A percentile compares a stretch with the other conserved stretches of the same genome.
Evolutionary conservation across 2,888 invertebrate species (phyloP).

Genomic region (Leptopterna dolabrata): DNA sequence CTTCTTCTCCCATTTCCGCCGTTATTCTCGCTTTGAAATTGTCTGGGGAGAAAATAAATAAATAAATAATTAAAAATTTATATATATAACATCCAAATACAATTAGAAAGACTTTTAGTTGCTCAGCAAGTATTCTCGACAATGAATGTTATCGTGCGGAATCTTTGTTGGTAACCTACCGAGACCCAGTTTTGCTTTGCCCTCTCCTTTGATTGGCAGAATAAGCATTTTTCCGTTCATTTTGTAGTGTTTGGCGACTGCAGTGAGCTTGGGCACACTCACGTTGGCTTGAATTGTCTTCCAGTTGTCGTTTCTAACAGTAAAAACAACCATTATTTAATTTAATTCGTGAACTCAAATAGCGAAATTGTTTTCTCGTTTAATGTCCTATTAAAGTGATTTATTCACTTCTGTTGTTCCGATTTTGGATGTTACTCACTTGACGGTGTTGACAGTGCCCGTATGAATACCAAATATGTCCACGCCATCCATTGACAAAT

Average conservation of each 20-base stretch:
- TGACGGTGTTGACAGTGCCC: neutral
- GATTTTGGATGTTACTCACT: neutral
- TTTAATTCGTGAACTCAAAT: too few relatives aligned
- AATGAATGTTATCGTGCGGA: too few relatives aligned
- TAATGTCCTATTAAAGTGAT: too few relatives aligned
- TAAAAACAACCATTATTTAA: too few relatives aligned
- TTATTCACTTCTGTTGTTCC: too few relatives aligned
- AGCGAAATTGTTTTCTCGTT: too few relatives aligned
- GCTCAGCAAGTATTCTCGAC: too few relatives aligned
- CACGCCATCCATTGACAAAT: conserved; percentile 59
- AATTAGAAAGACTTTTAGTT: too few relatives aligned
- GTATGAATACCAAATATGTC: neutral
- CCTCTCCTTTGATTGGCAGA: conserved; percentile 31
- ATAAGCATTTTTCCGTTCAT: conserved; percentile 28
- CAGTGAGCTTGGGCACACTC: neutral
- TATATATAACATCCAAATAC: neutral
- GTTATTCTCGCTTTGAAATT: neutral
- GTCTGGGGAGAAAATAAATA: neutral
- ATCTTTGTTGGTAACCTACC: neutral
- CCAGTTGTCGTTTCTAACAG: neutral
- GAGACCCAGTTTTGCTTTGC: neutral
- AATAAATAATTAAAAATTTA: neutral
- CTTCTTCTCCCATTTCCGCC: neutral
- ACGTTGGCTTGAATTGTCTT: neutral
- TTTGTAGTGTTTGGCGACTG: conserved; percentile 16